These are phyloP conservation scores for Limenitis camilla DNA, from an alignment of 2,888 invertebrate species.

Conservation along the genomic window DNA sequence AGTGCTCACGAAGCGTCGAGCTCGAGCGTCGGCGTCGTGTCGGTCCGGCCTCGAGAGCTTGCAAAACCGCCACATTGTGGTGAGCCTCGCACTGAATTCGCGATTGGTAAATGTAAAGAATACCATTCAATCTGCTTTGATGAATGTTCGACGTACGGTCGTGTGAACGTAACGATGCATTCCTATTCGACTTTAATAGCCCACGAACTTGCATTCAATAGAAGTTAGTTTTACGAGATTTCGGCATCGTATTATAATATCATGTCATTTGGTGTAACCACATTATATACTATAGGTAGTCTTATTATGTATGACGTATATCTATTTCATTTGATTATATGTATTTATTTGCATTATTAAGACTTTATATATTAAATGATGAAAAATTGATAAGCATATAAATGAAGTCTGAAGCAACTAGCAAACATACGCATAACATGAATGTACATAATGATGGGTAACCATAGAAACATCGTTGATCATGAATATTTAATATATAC, in stretches of 20 bases:
- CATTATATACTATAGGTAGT: not conserved
- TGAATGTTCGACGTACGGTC: constrained; percentile 10
- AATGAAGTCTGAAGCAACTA: constrained; percentile 1
- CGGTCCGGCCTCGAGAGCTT: constrained; percentile 58
- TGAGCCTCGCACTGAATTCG: constrained; percentile 55
- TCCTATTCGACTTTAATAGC: not conserved
- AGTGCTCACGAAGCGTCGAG: constrained; percentile 40
- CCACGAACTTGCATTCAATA: constrained; percentile 1
- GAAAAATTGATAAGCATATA: not conserved
- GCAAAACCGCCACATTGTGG: constrained; percentile 60
- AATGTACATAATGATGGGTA: constrained; percentile 1
- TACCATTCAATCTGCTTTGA: constrained; percentile 40
- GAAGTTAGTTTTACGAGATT: not conserved
- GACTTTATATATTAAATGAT: not conserved
- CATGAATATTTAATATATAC: constrained; percentile 10
- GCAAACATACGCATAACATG: not conserved
- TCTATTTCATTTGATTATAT: too few species aligned
- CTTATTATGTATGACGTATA: too few species aligned
- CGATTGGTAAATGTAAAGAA: constrained; percentile 58
- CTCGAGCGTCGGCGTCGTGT: constrained; percentile 48
- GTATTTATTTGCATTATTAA: not conserved
- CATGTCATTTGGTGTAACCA: not conserved
- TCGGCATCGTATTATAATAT: not conserved
- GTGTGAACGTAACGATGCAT: constrained; percentile 7
- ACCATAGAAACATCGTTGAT: constrained; percentile 5